Percentiles rank a stretch among this genome's conserved stretches.
Conservation (phyloP, 2,113 vertebrate genomes). For the Corythornis cristatus region DNA sequence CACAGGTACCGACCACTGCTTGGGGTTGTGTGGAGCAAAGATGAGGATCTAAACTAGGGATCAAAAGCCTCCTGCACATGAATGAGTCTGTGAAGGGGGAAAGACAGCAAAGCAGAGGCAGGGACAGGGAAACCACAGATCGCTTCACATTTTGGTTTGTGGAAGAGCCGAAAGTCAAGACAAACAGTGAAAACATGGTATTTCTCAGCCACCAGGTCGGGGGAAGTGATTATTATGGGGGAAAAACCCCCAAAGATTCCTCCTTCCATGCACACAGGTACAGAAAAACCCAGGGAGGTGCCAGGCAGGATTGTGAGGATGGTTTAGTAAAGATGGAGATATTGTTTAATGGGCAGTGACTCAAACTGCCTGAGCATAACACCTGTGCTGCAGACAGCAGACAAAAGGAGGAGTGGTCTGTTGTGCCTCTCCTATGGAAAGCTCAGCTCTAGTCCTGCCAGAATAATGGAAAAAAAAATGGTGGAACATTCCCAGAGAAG, state of each 20-base stretch:
- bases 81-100: slow-evolving; percentile 57
- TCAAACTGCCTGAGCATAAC: background rate
- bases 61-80: slow-evolving; percentile 76
- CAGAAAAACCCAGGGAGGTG: background rate
- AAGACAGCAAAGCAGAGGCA: slow-evolving; percentile 16
- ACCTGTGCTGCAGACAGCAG: background rate
- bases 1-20: slow-evolving; percentile 52
- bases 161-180: slow-evolving; percentile 67
- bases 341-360: background rate
- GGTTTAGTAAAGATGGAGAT: slow-evolving; percentile 12
- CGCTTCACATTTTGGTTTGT: slow-evolving; percentile 70
- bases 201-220: slow-evolving; percentile 43
- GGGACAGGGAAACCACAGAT: slow-evolving; percentile 63
- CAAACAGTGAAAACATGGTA: slow-evolving; percentile 17
- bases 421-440: background rate
- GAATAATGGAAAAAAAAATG: background rate
- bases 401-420: background rate
- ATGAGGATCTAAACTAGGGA: slow-evolving; percentile 67
- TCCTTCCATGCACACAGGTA: background rate
- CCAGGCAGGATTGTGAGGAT: background rate
- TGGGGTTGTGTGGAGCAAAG: slow-evolving; percentile 69
- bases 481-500: background rate
- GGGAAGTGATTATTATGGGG: background rate
- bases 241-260: background rate
- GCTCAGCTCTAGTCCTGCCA: background rate